A percentile compares a stretch with the other conserved stretches of the same genome.
These are phyloP conservation scores for Psittacula echo DNA, from an alignment of 2,797 vertebrate genomes.

Conservation along the genomic window DNA sequence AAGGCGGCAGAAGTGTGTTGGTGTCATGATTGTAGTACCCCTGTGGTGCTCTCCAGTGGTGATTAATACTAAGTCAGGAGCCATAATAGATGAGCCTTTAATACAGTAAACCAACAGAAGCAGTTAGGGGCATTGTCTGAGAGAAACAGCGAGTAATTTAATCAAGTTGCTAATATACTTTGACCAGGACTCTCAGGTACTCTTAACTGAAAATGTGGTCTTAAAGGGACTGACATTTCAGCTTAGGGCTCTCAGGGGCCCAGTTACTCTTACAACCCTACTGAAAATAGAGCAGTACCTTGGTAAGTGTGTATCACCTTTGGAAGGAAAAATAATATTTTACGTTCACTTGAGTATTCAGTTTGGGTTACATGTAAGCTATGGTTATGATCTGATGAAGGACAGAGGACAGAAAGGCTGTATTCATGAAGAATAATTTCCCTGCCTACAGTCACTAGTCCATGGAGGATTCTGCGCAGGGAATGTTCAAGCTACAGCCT, in stretches of 20 bases:
- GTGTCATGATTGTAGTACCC: fast-evolving
- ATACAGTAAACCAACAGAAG: conserved; percentile 24
- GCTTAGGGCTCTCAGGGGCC: conserved; percentile 15
- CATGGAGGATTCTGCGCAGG: background rate
- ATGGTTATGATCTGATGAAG: background rate
- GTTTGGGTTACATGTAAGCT: background rate
- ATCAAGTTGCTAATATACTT: conserved; percentile 46
- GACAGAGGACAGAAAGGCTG: background rate
- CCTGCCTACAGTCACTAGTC: background rate
- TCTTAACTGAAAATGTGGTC: conserved; percentile 7
- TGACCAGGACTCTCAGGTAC: conserved; percentile 25
- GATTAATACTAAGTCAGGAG: conserved; percentile 35
- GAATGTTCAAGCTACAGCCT: background rate
- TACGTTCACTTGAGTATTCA: background rate
- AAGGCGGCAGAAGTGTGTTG: fast-evolving
- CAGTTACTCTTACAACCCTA: background rate
- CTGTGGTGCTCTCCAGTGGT: background rate
- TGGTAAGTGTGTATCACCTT: background rate
- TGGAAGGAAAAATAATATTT: background rate
- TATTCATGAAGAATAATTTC: background rate
- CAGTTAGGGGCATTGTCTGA: conserved; percentile 39
- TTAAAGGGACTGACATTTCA: conserved; percentile 27
- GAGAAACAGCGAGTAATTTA: background rate
- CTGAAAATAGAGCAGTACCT: background rate
- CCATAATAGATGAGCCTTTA: conserved; percentile 50